Evolutionary conservation across 1,140 invertebrate species (phyloP).

Genomic region (Ceratitis capitata): DNA sequence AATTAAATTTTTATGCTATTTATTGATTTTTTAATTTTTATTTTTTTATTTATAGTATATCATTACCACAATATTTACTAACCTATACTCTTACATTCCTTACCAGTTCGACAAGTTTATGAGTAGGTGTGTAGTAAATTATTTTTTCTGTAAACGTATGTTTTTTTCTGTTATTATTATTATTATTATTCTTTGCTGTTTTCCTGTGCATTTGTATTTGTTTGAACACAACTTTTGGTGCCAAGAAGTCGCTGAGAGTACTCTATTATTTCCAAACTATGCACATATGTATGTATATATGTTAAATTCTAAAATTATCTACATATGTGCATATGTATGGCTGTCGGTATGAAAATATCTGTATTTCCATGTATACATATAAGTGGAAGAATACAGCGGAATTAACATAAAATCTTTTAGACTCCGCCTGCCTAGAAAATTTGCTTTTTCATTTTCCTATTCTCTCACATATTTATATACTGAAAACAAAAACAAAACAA

Average conservation of each 20-base stretch:
- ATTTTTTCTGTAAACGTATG: background rate
- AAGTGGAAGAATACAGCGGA: background rate
- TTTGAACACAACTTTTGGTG: background rate
- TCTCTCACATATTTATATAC: background rate
- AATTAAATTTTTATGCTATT: no score
- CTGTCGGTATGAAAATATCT: no score
- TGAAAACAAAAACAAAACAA: no score
- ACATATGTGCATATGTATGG: background rate
- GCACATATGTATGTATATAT: background rate
- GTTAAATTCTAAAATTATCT: background rate
- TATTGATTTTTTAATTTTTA: no score
- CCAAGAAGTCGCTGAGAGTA: slow-evolving; percentile 1
- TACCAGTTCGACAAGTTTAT: no score
- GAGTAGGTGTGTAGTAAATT: no score
- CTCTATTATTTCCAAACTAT: background rate
- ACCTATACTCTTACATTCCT: no score
- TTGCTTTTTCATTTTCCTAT: background rate
- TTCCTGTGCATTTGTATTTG: background rate
- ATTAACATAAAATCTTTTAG: background rate
- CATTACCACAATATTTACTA: no score
- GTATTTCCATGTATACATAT: background rate
- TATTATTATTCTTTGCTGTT: background rate
- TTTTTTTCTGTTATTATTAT: background rate
- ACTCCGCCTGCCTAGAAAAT: background rate
- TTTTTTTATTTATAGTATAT: no score